phyloP scores from a whole-genome alignment of 1,140 invertebrate genomes.

The Drosophila simulans region DNA sequence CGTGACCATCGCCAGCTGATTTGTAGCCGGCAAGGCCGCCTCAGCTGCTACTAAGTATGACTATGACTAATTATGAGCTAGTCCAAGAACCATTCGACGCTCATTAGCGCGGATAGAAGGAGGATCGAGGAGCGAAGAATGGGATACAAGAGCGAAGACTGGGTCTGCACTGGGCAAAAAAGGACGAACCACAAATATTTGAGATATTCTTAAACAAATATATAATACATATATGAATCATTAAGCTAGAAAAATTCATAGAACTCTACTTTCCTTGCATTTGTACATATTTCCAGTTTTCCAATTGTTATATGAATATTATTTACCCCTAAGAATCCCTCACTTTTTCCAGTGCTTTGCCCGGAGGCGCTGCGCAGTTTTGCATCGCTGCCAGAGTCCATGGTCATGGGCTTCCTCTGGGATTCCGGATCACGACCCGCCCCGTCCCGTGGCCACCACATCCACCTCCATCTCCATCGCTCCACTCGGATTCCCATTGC shows the following conservation, averaged over 20 bases:
- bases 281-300: too few relatives aligned
- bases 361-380: slow-evolving; percentile 30
- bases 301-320: too few relatives aligned
- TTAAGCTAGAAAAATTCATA: too few relatives aligned
- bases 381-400: slow-evolving; percentile 51
- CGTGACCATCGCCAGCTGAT: slow-evolving; percentile 23
- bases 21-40: slow-evolving; percentile 48
- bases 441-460: not conserved
- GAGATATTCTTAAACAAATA: too few relatives aligned
- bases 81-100: slow-evolving; percentile 50
- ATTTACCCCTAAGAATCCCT: not conserved
- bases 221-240: too few relatives aligned
- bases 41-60: slow-evolving; percentile 52
- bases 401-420: slow-evolving; percentile 25
- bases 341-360: not conserved
- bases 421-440: slow-evolving; percentile 2
- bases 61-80: slow-evolving; percentile 77
- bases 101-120: slow-evolving; percentile 39
- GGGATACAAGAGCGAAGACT: slow-evolving; percentile 1
- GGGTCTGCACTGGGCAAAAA: slow-evolving; percentile 6
- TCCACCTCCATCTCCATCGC: not conserved
- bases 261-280: too few relatives aligned
- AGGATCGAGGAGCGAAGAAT: slow-evolving; percentile 8
- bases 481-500: slow-evolving; percentile 35
- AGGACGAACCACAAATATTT: not conserved